These are phyloP conservation scores for Sebastes cheni DNA, from an alignment of 2,797 vertebrate species.

Conservation along the genomic window DNA sequence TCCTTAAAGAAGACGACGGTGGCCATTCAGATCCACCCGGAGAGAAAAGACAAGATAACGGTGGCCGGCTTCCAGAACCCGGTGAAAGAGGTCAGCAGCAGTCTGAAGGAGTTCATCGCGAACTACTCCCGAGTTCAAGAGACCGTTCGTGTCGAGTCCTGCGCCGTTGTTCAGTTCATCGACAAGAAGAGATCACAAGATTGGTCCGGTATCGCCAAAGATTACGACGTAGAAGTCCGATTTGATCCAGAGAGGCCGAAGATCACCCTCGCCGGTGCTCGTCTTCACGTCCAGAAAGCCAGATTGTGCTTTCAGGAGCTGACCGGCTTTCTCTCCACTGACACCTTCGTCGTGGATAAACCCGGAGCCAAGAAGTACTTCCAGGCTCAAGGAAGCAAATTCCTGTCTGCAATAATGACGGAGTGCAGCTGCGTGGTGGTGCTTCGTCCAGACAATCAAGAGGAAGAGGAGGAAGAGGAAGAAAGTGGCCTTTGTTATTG, in stretches of 20 bases:
- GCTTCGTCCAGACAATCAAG: conserved; percentile 58
- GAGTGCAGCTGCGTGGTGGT: conserved; percentile 77
- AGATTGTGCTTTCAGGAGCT: conserved; percentile 52
- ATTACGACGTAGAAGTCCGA: conserved; percentile 47
- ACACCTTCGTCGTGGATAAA: conserved; percentile 77
- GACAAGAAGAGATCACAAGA: conserved; percentile 60
- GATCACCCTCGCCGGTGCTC: conserved; percentile 81
- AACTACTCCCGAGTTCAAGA: conserved; percentile 71
- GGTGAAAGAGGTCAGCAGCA: conserved; percentile 69
- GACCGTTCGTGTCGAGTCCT: conserved; percentile 57
- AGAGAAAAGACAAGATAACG: conserved; percentile 45
- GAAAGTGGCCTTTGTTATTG: neutral
- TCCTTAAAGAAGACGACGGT: conserved; percentile 60
- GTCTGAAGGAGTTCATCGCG: conserved; percentile 77
- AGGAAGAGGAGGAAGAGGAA: conserved; percentile 14
- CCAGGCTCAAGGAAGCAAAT: conserved; percentile 50
- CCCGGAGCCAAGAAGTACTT: conserved; percentile 87
- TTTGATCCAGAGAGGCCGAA: conserved; percentile 64
- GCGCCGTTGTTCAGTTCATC: conserved; percentile 77
- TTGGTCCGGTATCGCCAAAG: conserved; percentile 47
- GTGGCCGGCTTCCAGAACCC: conserved; percentile 79
- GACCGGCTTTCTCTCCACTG: conserved; percentile 49
- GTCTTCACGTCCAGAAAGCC: conserved; percentile 68
- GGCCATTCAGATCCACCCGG: conserved; percentile 43
- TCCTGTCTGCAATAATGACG: conserved; percentile 56